Percentiles rank a stretch among this genome's conserved stretches.
These are phyloP conservation scores for Tolypeutes matacus DNA, from an alignment of 2,797 vertebrate genomes.

Conservation along the genomic window DNA sequence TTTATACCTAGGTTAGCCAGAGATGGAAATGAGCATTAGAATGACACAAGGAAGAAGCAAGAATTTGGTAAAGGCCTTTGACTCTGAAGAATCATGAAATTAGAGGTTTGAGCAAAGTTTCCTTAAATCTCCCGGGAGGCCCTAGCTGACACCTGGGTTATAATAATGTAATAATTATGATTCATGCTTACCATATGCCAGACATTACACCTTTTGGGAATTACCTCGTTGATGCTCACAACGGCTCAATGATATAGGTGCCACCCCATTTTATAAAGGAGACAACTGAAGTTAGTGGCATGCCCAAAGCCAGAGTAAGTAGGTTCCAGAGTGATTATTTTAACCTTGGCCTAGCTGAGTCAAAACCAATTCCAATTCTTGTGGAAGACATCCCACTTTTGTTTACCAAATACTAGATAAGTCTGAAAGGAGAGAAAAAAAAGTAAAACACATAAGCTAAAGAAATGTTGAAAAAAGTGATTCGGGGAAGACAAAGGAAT, in stretches of 20 bases:
- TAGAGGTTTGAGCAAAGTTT: slow-evolving; percentile 55
- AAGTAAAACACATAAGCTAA: background rate
- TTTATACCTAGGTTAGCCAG: slow-evolving; percentile 4
- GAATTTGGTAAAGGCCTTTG: slow-evolving; percentile 18
- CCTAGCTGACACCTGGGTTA: slow-evolving; percentile 70
- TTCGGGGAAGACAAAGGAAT: slow-evolving; percentile 9
- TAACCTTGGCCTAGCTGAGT: slow-evolving; percentile 31
- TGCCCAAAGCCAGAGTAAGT: background rate
- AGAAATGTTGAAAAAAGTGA: slow-evolving; percentile 31
- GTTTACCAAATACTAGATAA: slow-evolving; percentile 27
- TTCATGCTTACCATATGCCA: slow-evolving; percentile 68
- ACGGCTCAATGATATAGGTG: background rate
- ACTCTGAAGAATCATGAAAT: slow-evolving; percentile 53
- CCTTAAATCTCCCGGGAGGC: slow-evolving; percentile 57
- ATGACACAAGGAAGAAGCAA: slow-evolving; percentile 30
- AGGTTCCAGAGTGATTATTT: background rate
- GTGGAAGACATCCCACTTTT: background rate
- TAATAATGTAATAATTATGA: slow-evolving; percentile 76
- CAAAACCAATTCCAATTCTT: slow-evolving; percentile 39
- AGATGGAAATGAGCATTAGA: background rate
- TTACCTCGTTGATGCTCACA: slow-evolving; percentile 62
- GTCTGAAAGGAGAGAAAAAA: background rate
- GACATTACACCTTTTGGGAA: slow-evolving; percentile 62
- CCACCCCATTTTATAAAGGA: slow-evolving; percentile 40
- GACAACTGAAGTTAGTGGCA: slow-evolving; percentile 31